Evolutionary conservation across 2,888 invertebrate genomes (phyloP).

Genomic region (Acronicta alni): DNA sequence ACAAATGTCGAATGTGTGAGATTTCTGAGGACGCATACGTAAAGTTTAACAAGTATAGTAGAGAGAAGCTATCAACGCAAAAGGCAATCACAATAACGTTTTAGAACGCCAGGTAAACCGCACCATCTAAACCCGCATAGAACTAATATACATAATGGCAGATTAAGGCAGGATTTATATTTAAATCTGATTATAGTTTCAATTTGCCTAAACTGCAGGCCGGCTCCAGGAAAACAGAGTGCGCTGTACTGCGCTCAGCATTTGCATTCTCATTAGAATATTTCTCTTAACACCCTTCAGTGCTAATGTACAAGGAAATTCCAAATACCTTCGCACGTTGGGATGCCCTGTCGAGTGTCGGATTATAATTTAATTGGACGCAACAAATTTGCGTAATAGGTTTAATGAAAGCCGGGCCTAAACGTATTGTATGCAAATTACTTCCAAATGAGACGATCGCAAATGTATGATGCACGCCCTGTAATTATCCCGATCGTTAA

Average conservation of each 20-base stretch:
- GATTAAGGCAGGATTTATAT: conserved; percentile 43
- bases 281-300: conserved; percentile 61
- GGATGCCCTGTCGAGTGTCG: background rate
- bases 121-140: conserved; percentile 8
- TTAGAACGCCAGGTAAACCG: conserved; percentile 13
- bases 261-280: conserved; percentile 74
- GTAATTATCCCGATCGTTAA: background rate
- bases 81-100: conserved; percentile 23
- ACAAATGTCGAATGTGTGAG: too few relatives aligned
- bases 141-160: conserved; percentile 21
- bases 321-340: conserved; percentile 21
- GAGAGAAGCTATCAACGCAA: conserved; percentile 16
- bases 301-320: conserved; percentile 36
- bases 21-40: background rate
- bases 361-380: conserved; percentile 34
- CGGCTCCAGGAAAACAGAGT: conserved; percentile 53
- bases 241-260: conserved; percentile 66
- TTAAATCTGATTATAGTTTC: conserved; percentile 50
- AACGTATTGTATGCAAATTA: conserved; percentile 31
- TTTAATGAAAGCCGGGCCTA: conserved; percentile 7
- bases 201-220: conserved; percentile 60
- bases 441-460: conserved; percentile 18
- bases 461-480: background rate
- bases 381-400: conserved; percentile 21
- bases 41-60: conserved; percentile 9